These are phyloP conservation scores for Epinephelus lanceolatus DNA, from an alignment of 2,113 vertebrate species.

Conservation along the genomic window DNA sequence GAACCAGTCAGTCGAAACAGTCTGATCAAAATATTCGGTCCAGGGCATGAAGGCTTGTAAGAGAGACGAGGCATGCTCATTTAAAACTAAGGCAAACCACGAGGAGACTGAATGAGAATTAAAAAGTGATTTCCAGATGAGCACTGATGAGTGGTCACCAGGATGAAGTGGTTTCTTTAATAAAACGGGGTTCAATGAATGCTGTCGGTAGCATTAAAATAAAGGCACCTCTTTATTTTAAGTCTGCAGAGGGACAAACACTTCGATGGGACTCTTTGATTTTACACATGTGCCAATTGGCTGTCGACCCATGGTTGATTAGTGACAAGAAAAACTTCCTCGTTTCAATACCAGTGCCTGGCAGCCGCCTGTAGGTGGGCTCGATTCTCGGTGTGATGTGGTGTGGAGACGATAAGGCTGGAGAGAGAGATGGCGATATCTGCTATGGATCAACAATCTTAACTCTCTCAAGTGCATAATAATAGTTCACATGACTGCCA, in stretches of 20 bases:
- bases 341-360: constrained; percentile 15
- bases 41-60: constrained; percentile 40
- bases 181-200: constrained; percentile 18
- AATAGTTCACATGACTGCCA: constrained; percentile 71
- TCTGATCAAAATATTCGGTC: constrained; percentile 27
- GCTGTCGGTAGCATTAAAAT: constrained; percentile 59
- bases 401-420: constrained; percentile 82
- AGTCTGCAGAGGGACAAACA: constrained; percentile 54
- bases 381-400: constrained; percentile 61
- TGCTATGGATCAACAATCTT: constrained; percentile 76
- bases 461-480: constrained; percentile 84
- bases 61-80: constrained; percentile 38
- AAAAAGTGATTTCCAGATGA: constrained; percentile 29
- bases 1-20: constrained; percentile 36
- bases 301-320: constrained; percentile 7
- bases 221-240: constrained; percentile 82
- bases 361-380: constrained; percentile 36
- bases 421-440: constrained; percentile 75
- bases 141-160: constrained; percentile 23
- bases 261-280: constrained; percentile 19
- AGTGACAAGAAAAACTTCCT: neutral
- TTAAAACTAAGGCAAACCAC: constrained; percentile 58
- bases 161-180: constrained; percentile 33
- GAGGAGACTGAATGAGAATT: constrained; percentile 9
- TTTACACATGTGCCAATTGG: constrained; percentile 24